Conservation (phyloP, 64 coral and sea anemone species). For the Astreopora myriophthalma region DNA sequence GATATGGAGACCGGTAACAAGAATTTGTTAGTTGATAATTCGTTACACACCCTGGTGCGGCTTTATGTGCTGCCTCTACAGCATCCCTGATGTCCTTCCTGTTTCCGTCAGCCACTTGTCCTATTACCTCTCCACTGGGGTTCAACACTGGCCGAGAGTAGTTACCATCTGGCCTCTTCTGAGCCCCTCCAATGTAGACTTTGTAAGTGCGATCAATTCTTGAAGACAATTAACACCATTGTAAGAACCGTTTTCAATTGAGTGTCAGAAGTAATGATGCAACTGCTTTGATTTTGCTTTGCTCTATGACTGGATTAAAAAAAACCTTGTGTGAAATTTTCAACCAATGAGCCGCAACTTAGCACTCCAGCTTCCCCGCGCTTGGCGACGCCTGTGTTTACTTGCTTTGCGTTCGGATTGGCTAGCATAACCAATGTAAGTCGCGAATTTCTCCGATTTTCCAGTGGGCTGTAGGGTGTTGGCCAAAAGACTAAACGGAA, state of each 20-base stretch:
- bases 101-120: slow-evolving; percentile 92
- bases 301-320: too few species aligned
- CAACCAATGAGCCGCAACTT: too few species aligned
- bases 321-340: too few species aligned
- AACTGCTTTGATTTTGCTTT: too few species aligned
- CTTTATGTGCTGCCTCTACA: slow-evolving; percentile 95
- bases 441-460: too few species aligned
- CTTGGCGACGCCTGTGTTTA: too few species aligned
- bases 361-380: too few species aligned
- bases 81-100: slow-evolving; percentile 94
- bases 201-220: slow-evolving; percentile 99
- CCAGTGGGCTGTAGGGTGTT: too few species aligned
- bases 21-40: not conserved
- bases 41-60: slow-evolving; percentile 78
- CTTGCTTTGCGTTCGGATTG: too few species aligned
- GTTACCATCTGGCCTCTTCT: slow-evolving; percentile 91
- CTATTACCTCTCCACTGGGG: slow-evolving; percentile 79
- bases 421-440: too few species aligned
- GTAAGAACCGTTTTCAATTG: not conserved
- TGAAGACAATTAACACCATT: not conserved
- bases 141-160: slow-evolving; percentile 89
- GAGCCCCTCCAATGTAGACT: slow-evolving; percentile 98
- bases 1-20: not conserved
- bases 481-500: too few species aligned
- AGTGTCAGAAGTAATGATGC: too few species aligned